Evolutionary conservation across 2,113 vertebrate genomes (phyloP), one percentile per base, ranked within the genome.

Genomic region (Mirounga angustirostris): DNA sequence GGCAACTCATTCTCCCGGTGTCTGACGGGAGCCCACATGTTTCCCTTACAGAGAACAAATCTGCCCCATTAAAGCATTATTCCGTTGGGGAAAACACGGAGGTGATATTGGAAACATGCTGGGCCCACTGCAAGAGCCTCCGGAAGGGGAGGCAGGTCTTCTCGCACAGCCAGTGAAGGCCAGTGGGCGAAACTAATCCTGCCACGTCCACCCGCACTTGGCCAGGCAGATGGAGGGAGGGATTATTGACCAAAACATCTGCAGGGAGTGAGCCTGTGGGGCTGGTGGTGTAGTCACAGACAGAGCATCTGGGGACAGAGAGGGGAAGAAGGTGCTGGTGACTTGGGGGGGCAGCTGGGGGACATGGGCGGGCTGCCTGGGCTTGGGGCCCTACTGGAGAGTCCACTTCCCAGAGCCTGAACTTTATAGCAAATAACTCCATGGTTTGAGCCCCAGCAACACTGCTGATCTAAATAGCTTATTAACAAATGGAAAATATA

Each of bases 401-500:
- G 61, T 78, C 85, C 24, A 28, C 54, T 84, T 90, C 26, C 7
- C 18, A 43, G 65, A 95, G 89, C 50, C 87, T 82, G 40, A 50
- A 85, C 88, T 86, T 96, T 46, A 91, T 9, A 96, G 89, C 90
- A 89, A 91, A 85, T 73, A 73, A 76, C 50, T 73, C 58, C 80
- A 74, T 3, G 30, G 28, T 93, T 67, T 95, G 83, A 46, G 65
- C 43, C 36, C 67, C 58, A 21, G 63, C 22, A 5, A 91, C 30
- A 81, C 67, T 59, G 65, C 67, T 59, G 65, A 94, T 65, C 96
- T 89, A 81, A 95, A 91, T 28, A 96, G 96, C 58, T 95, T 94
- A 96, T 97, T 97, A 97, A 95, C 92, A 93, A 97, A 85, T 86
- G 94, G 93, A 97, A 98, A 97, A 97, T 74, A 94, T 50, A 97